Conservation (phyloP, 1,140 invertebrate genomes). For the Danaus melanippus region DNA sequence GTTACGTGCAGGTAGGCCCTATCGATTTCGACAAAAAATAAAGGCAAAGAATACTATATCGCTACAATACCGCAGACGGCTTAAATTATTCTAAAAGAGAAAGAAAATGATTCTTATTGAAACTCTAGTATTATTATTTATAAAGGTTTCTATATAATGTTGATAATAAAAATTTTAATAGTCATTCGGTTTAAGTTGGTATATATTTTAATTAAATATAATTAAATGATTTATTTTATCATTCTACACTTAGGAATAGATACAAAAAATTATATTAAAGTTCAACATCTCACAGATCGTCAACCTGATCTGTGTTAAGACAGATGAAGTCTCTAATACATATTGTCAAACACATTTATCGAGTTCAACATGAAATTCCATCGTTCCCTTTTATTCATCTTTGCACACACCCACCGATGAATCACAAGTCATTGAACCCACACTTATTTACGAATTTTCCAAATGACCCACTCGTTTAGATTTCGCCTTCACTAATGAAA, state of each 20-base stretch:
- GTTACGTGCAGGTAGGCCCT: constrained; percentile 19
- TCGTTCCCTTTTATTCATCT: constrained; percentile 7
- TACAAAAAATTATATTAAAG: not conserved
- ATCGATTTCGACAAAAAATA: constrained; percentile 13
- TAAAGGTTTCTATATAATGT: too few relatives aligned
- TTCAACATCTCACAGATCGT: too few relatives aligned
- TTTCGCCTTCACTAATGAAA: constrained; percentile 15
- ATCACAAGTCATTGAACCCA: constrained; percentile 14
- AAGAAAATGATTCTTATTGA: too few relatives aligned
- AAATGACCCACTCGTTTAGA: constrained; percentile 19
- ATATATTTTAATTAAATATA: too few relatives aligned
- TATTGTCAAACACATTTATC: too few relatives aligned
- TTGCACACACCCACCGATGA: constrained; percentile 18
- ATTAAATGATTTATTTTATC: not conserved
- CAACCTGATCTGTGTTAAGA: too few relatives aligned
- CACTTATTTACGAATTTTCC: constrained; percentile 19
- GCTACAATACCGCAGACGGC: too few relatives aligned
- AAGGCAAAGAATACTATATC: constrained; percentile 11
- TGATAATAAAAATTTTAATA: too few relatives aligned
- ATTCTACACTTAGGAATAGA: constrained; percentile 1
- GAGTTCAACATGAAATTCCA: not conserved
- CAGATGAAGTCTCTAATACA: too few relatives aligned
- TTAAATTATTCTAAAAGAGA: too few relatives aligned
- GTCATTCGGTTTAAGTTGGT: too few relatives aligned
- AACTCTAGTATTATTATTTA: too few relatives aligned